A percentile compares a stretch with the other conserved stretches of the same genome.
Conservation (phyloP, 2,797 vertebrate species). For the Sylvia borin region DNA sequence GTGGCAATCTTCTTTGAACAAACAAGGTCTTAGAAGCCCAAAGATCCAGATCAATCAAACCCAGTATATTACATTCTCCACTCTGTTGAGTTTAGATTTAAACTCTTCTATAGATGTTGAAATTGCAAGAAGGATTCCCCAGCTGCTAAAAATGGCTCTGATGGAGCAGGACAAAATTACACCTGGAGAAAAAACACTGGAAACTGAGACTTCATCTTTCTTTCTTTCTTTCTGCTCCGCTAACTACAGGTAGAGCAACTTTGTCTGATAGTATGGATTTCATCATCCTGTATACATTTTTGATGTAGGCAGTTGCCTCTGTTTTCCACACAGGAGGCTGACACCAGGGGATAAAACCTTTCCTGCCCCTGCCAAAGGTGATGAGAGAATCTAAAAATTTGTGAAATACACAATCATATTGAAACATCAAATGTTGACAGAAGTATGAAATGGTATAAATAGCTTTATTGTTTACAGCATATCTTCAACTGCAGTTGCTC, state of each 20-base stretch:
- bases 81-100: conserved; percentile 49
- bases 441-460: neutral
- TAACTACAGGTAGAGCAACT: neutral
- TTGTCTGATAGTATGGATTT: neutral
- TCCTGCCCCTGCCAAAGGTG: neutral
- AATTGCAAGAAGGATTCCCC: conserved; percentile 35
- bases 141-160: conserved; percentile 21
- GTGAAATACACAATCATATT: neutral
- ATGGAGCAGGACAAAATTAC: neutral
- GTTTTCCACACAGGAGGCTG: neutral
- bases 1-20: conserved; percentile 7
- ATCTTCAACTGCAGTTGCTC: neutral
- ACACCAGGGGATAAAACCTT: neutral
- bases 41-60: conserved; percentile 47
- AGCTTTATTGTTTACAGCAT: neutral
- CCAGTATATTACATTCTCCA: neutral
- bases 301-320: neutral
- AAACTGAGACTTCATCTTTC: neutral
- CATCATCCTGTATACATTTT: neutral
- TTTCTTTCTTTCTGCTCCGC: neutral
- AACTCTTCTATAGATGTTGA: conserved; percentile 29
- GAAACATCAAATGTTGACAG: neutral
- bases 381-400: neutral
- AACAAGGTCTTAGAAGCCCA: neutral
- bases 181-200: neutral